Evolutionary conservation across 2,888 invertebrate genomes (phyloP).

Genomic region (Drosophila barbarae): DNA sequence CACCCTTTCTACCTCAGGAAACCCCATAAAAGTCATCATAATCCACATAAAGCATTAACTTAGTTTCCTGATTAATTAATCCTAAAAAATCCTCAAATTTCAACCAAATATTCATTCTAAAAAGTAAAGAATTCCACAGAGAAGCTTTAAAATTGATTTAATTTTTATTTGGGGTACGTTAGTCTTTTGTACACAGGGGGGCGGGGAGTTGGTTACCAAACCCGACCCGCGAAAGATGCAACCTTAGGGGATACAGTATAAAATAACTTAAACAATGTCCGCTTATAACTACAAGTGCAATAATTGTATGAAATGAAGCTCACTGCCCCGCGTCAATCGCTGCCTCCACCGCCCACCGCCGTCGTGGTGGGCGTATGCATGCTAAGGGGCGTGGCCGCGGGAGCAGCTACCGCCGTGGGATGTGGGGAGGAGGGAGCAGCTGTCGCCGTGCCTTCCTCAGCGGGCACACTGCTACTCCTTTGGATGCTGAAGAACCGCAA

Average conservation of each 20-base stretch:
- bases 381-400: conserved; percentile 14
- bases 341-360: conserved; percentile 51
- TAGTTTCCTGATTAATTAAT: too few relatives aligned
- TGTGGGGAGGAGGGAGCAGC: conserved; percentile 15
- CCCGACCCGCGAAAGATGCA: conserved; percentile 29
- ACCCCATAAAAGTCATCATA: background rate
- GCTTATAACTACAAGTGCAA: conserved; percentile 37
- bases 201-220: conserved; percentile 43
- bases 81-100: too few relatives aligned
- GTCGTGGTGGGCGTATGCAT: conserved; percentile 46
- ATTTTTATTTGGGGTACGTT: conserved; percentile 27
- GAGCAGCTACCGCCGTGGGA: conserved; percentile 27
- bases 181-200: conserved; percentile 42
- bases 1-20: background rate
- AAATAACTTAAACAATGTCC: conserved; percentile 43
- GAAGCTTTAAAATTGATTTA: conserved; percentile 10
- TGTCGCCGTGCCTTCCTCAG: conserved; percentile 12
- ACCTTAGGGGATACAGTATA: conserved; percentile 32
- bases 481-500: conserved; percentile 78
- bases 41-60: background rate
- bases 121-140: background rate
- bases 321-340: conserved; percentile 44
- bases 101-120: background rate
- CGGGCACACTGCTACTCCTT: conserved; percentile 42
- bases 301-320: conserved; percentile 16